A percentile compares a stretch with the other conserved stretches of the same genome.
These are phyloP conservation scores for Madoqua kirkii DNA, from an alignment of 2,113 vertebrate genomes.

Conservation along the genomic window DNA sequence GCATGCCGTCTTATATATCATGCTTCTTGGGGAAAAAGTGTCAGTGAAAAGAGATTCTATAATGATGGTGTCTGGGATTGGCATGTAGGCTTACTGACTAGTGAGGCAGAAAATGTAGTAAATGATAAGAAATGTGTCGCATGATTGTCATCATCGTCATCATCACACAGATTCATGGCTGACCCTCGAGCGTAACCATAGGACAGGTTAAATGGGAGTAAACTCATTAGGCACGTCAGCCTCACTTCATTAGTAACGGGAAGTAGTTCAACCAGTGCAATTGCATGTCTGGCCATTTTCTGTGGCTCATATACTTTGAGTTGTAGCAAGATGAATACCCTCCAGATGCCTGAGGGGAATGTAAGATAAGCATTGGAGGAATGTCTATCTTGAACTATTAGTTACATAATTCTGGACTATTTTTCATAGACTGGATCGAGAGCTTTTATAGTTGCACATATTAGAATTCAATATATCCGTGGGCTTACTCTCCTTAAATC, in stretches of 20 bases:
- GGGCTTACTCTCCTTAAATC: not conserved
- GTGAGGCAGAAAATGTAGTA: not conserved
- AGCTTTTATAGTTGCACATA: not conserved
- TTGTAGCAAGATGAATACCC: not conserved
- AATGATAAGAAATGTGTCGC: not conserved
- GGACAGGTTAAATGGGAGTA: not conserved
- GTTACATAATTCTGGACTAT: not conserved
- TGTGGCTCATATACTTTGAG: not conserved
- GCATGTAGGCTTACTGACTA: not conserved
- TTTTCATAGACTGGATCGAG: not conserved
- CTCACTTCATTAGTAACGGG: not conserved
- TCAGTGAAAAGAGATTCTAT: not conserved
- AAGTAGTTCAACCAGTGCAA: not conserved
- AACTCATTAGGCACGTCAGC: slow-evolving; percentile 5
- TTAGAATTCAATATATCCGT: rapidly evolving
- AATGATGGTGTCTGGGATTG: not conserved
- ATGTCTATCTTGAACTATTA: not conserved
- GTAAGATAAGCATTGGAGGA: not conserved
- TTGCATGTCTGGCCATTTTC: not conserved
- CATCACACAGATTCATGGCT: not conserved
- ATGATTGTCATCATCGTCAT: not conserved
- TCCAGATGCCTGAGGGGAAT: not conserved
- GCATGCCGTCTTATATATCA: not conserved
- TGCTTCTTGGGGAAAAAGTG: not conserved
- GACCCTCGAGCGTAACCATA: not conserved